phyloP scores from a whole-genome alignment of 1,140 invertebrate species.

The Drosophila arawakana region DNA sequence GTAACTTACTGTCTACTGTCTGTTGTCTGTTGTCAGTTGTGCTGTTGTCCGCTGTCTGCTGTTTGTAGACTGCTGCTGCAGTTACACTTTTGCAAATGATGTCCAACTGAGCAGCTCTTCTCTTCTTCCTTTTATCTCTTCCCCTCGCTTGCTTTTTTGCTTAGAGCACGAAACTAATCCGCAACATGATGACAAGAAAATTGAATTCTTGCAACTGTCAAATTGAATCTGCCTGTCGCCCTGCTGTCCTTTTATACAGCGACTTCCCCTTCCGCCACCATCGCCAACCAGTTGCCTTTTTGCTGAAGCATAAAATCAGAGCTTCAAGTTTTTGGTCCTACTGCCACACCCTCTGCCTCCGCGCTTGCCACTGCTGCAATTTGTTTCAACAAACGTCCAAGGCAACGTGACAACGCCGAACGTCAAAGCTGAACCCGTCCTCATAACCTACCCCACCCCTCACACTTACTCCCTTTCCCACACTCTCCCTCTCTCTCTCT shows the following conservation, averaged over 20 bases:
- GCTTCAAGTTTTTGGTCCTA: constrained; percentile 47
- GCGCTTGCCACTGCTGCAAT: constrained; percentile 7
- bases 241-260: constrained; percentile 8
- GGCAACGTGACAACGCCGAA: constrained; percentile 47
- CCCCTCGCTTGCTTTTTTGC: constrained; percentile 11
- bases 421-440: constrained; percentile 42
- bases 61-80: constrained; percentile 5
- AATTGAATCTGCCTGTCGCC: constrained; percentile 69
- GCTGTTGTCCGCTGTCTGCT: background rate
- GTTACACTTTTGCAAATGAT: constrained; percentile 43
- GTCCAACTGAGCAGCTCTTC: constrained; percentile 45
- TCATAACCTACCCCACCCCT: background rate
- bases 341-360: constrained; percentile 3
- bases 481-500: background rate
- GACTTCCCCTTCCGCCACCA: background rate
- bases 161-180: constrained; percentile 77
- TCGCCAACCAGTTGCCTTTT: background rate
- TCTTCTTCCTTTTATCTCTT: background rate
- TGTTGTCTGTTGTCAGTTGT: background rate
- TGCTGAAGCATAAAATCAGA: constrained; percentile 50
- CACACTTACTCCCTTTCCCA: background rate
- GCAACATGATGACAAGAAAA: constrained; percentile 81
- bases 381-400: constrained; percentile 32
- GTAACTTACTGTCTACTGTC: constrained; percentile 53
- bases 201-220: constrained; percentile 82